Evolutionary conservation across 2,888 invertebrate genomes (phyloP), one percentile per base, ranked within the genome.

Genomic region (Cataglyphis cursor): DNA sequence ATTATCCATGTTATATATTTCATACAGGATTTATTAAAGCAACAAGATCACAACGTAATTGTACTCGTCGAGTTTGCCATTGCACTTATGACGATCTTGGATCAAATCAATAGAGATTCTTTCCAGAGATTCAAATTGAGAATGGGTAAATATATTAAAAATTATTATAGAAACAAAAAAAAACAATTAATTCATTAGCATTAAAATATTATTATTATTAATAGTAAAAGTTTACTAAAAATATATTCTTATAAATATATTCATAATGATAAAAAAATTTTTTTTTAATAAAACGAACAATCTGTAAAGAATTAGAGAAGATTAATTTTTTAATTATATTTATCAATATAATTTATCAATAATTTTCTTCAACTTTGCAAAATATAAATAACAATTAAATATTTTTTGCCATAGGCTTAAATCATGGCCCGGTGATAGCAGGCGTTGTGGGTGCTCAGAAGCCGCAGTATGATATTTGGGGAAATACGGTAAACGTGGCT

Each of bases 391-490:
- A 59, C 12, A 31, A n/a, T 44, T 0, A 61, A 75, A 44, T 48
- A 44, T 62, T n/a, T 74, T 31, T 62, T 8, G 18, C 35, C 28
- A 0, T 93, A 98, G 98, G 98, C 85, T 95, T 99, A 75, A 98
- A 97, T 94, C 98, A 98, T 94, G 99, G 99, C 0, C 97, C 98
- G 0, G 98, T 99, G 35, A 99, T 99, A 94, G 99, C 99, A 0
- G 99, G 99, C 0, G 99, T 99, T 24, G 98, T 99, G 35, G 99
- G 99, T 0, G 99, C 99, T 0, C 98, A 99, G 94, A 99, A 99
- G 94, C 99, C 99, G 0, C 99, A 99, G 95, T 99, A 99, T 95
- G 99, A 99, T 94, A 99, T 99, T 91, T 99, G 99, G 99, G 99
- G 99, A 18, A 99, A 99, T 95, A 99, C 99, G 0, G 99, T 99